Conservation (phyloP, 2,888 invertebrate species). For the Sicus ferrugineus region DNA sequence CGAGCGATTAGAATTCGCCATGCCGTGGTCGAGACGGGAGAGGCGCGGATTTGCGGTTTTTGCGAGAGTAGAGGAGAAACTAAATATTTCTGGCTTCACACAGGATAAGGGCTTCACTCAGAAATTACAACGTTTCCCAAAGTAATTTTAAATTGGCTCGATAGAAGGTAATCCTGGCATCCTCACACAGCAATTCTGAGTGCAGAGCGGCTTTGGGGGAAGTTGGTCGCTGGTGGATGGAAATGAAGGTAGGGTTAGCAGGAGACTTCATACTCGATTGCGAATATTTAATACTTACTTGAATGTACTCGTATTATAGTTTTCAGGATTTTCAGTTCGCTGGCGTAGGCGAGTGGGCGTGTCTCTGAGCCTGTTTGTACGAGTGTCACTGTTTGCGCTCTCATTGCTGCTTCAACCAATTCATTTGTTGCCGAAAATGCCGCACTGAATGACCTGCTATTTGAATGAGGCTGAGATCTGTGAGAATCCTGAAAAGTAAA, state of each 20-base stretch:
- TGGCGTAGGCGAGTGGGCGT: background rate
- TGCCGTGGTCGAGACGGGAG: background rate
- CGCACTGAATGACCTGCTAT: too few species aligned
- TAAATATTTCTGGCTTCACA: background rate
- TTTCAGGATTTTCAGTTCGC: background rate
- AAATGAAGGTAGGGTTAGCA: background rate
- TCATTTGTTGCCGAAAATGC: background rate
- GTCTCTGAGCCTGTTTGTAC: background rate
- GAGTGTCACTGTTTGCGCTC: background rate
- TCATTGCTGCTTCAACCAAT: background rate
- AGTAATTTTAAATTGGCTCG: slow-evolving; percentile 24
- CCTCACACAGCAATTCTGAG: background rate
- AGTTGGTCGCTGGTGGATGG: background rate
- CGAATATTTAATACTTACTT: background rate
- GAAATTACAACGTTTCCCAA: slow-evolving; percentile 20
- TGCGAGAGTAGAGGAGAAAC: background rate
- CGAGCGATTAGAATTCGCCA: too few species aligned
- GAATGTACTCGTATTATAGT: too few species aligned
- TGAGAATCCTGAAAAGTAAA: background rate
- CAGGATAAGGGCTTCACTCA: background rate
- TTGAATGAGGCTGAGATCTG: background rate
- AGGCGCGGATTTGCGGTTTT: background rate
- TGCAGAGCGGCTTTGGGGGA: background rate
- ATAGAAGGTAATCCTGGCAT: slow-evolving; percentile 11
- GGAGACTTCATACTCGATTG: background rate